Percentiles rank a stretch among this genome's conserved stretches.
These are phyloP conservation scores for Manduca sexta DNA, from an alignment of 1,140 invertebrate species.

Conservation along the genomic window DNA sequence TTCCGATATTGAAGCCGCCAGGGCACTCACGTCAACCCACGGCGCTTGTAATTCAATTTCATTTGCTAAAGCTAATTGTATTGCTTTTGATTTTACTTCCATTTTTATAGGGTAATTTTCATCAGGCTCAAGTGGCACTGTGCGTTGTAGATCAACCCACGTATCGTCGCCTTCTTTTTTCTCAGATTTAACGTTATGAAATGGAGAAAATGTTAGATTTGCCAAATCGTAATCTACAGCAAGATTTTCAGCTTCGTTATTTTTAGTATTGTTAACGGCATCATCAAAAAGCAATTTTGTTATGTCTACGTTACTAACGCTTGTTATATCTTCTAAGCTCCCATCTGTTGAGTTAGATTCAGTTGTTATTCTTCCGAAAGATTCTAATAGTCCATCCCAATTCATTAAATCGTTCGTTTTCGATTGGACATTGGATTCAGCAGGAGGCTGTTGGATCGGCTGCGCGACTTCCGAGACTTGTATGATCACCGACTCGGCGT, in stretches of 20 bases:
- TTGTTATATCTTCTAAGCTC: conserved; percentile 52
- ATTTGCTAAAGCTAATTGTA: conserved; percentile 81
- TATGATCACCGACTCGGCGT: conserved; percentile 29
- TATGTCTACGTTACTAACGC: conserved; percentile 52
- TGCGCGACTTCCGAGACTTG: conserved; percentile 19
- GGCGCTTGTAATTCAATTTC: conserved; percentile 82
- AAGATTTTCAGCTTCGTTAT: conserved; percentile 29
- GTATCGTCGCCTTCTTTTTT: conserved; percentile 23
- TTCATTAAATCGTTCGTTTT: conserved; percentile 40
- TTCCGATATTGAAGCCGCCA: conserved; percentile 73
- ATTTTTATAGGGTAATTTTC: conserved; percentile 21
- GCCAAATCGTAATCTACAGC: conserved; percentile 49
- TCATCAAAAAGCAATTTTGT: conserved; percentile 59
- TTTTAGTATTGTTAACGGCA: conserved; percentile 37
- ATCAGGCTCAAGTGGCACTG: conserved; percentile 6
- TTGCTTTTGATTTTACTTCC: conserved; percentile 72
- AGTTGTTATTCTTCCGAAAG: conserved; percentile 62
- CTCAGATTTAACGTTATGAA: conserved; percentile 29
- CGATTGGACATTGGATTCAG: too few species aligned
- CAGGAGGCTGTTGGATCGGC: background rate
- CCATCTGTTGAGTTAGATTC: conserved; percentile 60
- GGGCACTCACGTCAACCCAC: conserved; percentile 80
- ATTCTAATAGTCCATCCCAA: conserved; percentile 61
- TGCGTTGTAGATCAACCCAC: conserved; percentile 40
- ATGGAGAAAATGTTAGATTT: conserved; percentile 37